These are phyloP conservation scores for Mycalesis mineus DNA, from an alignment of 2,888 invertebrate species.

Conservation along the genomic window DNA sequence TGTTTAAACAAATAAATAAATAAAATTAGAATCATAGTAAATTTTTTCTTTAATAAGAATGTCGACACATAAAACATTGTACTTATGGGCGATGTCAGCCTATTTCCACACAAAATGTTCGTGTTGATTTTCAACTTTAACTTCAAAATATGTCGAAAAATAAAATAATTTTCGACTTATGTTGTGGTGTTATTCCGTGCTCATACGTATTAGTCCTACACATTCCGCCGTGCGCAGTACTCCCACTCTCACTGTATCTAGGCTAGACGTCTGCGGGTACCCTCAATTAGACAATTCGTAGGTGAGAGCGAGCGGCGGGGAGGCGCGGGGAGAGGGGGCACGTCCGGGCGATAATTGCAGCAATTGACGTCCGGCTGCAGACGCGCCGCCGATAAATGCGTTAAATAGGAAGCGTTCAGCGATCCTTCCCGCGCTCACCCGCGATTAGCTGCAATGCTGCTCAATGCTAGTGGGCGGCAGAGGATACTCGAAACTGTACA, in stretches of 20 bases:
- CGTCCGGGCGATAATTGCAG: conserved; percentile 38
- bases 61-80: too few relatives aligned
- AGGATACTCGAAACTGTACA: too few relatives aligned
- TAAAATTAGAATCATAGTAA: too few relatives aligned
- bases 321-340: conserved; percentile 36
- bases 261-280: conserved; percentile 33
- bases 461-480: neutral
- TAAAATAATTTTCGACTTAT: too few relatives aligned
- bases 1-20: too few relatives aligned
- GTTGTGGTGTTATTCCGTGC: too few relatives aligned
- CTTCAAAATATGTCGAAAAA: too few relatives aligned
- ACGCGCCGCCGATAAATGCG: neutral
- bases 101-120: too few relatives aligned
- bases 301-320: neutral
- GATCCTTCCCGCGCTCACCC: conserved; percentile 6
- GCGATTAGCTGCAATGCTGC: neutral
- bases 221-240: neutral
- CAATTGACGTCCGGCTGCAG: conserved; percentile 33
- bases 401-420: conserved; percentile 25
- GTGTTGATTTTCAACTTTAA: too few relatives aligned
- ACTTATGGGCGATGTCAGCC: too few relatives aligned
- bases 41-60: too few relatives aligned
- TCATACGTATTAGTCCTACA: too few relatives aligned
- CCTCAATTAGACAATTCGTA: conserved; percentile 42
- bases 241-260: neutral